phyloP scores from a whole-genome alignment of 1,140 invertebrate genomes.

The Prorops nasuta region DNA sequence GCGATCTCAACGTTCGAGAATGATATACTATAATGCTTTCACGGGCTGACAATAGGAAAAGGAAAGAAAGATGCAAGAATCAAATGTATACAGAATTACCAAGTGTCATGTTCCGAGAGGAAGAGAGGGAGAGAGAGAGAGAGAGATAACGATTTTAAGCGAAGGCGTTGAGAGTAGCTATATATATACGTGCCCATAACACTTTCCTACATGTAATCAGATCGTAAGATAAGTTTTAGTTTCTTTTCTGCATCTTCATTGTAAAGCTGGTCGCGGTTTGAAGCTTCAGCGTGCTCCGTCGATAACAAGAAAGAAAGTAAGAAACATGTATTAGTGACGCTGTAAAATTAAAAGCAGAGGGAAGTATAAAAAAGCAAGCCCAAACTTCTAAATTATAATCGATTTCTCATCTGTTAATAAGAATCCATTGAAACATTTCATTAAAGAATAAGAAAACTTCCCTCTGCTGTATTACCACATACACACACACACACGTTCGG shows the following conservation, averaged over 20 bases:
- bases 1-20: no score
- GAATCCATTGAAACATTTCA: background rate
- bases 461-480: constrained; percentile 1
- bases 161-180: constrained; percentile 1
- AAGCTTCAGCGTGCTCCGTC: no score
- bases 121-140: background rate
- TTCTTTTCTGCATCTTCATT: constrained; percentile 5
- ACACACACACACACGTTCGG: background rate
- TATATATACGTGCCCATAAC: constrained; percentile 12
- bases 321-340: background rate
- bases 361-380: background rate
- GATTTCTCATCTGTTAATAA: background rate
- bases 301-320: no score
- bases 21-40: no score
- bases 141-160: constrained; percentile 3
- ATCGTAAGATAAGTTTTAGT: constrained; percentile 3
- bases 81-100: no score
- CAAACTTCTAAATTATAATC: background rate
- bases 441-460: no score
- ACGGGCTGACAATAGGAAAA: no score
- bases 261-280: no score
- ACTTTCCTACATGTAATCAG: constrained; percentile 7
- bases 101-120: no score
- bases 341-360: background rate
- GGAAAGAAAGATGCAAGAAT: no score